Percentiles rank a stretch among this genome's conserved stretches.
Conservation (phyloP, 2,797 vertebrate genomes). For the Melanotaenia pygmaea region DNA sequence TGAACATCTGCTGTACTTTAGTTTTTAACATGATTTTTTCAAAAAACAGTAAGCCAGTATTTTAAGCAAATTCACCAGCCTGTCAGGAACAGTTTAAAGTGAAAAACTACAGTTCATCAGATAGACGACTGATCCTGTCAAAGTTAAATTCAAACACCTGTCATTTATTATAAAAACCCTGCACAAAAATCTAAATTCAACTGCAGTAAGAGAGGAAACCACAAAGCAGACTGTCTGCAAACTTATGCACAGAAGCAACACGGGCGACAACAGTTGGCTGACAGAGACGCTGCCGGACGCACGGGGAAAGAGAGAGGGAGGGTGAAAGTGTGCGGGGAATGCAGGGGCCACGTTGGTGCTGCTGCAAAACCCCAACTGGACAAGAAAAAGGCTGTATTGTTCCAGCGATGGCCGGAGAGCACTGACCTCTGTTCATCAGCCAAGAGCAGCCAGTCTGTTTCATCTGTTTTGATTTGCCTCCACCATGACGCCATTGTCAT, state of each 20-base stretch:
- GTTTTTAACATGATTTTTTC: background rate
- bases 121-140: background rate
- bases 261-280: constrained; percentile 29
- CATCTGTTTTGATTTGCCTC: constrained; percentile 54
- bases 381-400: constrained; percentile 80
- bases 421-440: constrained; percentile 71
- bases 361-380: constrained; percentile 68
- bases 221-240: constrained; percentile 8
- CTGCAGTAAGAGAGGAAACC: background rate
- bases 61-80: background rate
- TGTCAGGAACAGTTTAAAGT: background rate
- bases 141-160: background rate
- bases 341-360: constrained; percentile 64
- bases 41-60: background rate
- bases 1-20: background rate
- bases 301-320: constrained; percentile 36
- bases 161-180: too few species aligned
- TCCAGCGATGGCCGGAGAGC: constrained; percentile 62
- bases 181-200: background rate
- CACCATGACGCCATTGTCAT: constrained; percentile 48
- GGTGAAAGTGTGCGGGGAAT: constrained; percentile 71
- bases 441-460: constrained; percentile 59
- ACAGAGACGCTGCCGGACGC: constrained; percentile 20
- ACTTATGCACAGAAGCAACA: constrained; percentile 16
- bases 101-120: background rate